These are phyloP conservation scores for Oriolus oriolus DNA, from an alignment of 2,113 vertebrate species.

Conservation along the genomic window DNA sequence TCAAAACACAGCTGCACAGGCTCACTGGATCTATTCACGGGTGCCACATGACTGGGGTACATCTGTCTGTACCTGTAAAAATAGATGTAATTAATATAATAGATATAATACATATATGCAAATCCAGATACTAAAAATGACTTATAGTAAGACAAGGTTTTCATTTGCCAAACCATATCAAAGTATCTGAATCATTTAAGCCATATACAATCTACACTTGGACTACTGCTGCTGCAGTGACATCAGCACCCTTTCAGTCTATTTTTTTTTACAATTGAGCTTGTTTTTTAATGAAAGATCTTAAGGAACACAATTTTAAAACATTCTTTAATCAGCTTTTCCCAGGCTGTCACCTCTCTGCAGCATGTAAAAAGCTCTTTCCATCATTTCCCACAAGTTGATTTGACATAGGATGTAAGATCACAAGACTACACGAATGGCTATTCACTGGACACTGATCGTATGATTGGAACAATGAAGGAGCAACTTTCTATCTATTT, in stretches of 20 bases:
- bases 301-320: neutral
- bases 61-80: constrained; percentile 76
- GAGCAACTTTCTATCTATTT: neutral
- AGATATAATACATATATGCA: constrained; percentile 72
- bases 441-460: neutral
- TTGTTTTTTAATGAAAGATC: neutral
- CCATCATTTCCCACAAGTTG: neutral
- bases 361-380: neutral
- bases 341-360: neutral
- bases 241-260: neutral
- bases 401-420: neutral
- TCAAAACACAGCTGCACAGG: constrained; percentile 82
- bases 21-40: constrained; percentile 68
- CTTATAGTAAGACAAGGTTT: constrained; percentile 23
- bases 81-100: constrained; percentile 79
- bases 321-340: neutral
- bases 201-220: neutral
- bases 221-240: neutral
- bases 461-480: neutral
- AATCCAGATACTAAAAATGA: constrained; percentile 67
- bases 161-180: constrained; percentile 37
- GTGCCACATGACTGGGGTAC: constrained; percentile 56
- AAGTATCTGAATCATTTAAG: neutral
- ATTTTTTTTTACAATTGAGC: neutral
- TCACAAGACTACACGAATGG: neutral